Conservation (phyloP, 2,797 vertebrate genomes). For the Caiman crocodilus region DNA sequence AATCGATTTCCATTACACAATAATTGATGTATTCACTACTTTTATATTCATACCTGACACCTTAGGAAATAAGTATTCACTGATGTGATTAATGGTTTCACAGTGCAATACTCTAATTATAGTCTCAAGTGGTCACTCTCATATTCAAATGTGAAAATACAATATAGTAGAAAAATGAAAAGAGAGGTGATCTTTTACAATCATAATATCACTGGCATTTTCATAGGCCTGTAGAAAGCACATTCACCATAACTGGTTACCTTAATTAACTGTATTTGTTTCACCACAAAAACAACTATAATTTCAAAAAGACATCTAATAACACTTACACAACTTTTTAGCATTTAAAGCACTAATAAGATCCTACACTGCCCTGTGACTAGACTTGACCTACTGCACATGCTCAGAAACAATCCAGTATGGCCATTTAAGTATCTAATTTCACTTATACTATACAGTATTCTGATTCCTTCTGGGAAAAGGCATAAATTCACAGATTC, state of each 20-base stretch:
- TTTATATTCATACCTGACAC: neutral
- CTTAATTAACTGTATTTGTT: neutral
- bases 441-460: no score
- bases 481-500: no score
- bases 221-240: neutral
- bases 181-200: neutral
- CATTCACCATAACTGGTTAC: neutral
- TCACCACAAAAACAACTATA: neutral
- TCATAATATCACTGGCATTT: neutral
- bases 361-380: no score
- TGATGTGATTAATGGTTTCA: neutral
- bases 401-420: no score
- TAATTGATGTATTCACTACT: neutral
- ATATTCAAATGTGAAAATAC: neutral
- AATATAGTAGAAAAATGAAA: neutral
- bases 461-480: no score
- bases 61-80: neutral
- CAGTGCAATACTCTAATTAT: fast-evolving
- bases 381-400: no score
- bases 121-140: neutral
- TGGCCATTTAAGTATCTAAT: no score
- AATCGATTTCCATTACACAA: neutral
- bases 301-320: neutral
- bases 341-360: no score
- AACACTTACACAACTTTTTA: no score